Percentiles rank a stretch among this genome's conserved stretches.
phyloP scores from a whole-genome alignment of 2,888 invertebrate genomes.

The Lissonota sp. region DNA sequence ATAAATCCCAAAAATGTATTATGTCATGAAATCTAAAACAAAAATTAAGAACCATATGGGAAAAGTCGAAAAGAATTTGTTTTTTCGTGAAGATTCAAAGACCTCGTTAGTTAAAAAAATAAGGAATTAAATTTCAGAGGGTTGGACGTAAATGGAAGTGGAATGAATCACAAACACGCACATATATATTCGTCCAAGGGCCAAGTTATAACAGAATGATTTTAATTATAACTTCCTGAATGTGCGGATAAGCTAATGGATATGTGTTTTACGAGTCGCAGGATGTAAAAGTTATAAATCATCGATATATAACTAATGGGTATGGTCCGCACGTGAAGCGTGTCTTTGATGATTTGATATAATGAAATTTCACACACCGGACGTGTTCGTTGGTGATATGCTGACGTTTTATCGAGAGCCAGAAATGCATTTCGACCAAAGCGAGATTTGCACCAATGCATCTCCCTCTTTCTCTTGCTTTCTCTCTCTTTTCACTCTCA shows the following conservation, averaged over 20 bases:
- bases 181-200: background rate
- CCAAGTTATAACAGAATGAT: slow-evolving; percentile 28
- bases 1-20: no score
- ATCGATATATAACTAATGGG: slow-evolving; percentile 27
- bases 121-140: no score
- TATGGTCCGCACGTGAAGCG: slow-evolving; percentile 20
- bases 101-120: no score
- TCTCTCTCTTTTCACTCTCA: slow-evolving; percentile 19
- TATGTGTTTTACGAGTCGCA: slow-evolving; percentile 23
- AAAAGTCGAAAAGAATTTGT: no score
- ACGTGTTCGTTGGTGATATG: slow-evolving; percentile 41
- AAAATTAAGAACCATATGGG: no score
- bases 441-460: slow-evolving; percentile 46
- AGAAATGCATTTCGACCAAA: slow-evolving; percentile 59
- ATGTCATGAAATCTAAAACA: no score
- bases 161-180: no score
- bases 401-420: slow-evolving; percentile 57
- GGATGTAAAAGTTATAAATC: slow-evolving; percentile 50
- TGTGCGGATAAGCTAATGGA: slow-evolving; percentile 57
- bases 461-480: slow-evolving; percentile 2
- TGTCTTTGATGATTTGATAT: slow-evolving; percentile 54
- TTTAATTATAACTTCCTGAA: slow-evolving; percentile 52
- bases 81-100: no score
- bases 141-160: no score
- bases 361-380: slow-evolving; percentile 35